Conservation (phyloP, 2,888 invertebrate genomes). For the Drosophila hawaiiensis region DNA sequence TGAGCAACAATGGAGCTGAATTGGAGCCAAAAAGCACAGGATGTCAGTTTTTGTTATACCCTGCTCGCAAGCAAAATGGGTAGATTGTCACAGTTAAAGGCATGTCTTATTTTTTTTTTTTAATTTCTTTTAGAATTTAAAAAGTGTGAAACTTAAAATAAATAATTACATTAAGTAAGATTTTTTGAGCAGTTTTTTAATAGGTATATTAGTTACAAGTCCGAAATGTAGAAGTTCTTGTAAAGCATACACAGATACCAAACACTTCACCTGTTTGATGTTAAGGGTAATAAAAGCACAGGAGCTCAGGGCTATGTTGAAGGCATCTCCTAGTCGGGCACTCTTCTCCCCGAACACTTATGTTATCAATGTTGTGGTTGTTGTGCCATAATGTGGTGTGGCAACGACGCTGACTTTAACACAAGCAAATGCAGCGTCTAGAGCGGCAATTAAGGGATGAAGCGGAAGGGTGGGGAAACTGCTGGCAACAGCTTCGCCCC, state of each 20-base stretch:
- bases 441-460: constrained; percentile 65
- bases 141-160: too few relatives aligned
- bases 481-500: background rate
- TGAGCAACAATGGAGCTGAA: constrained; percentile 43
- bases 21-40: constrained; percentile 37
- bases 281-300: background rate
- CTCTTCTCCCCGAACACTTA: background rate
- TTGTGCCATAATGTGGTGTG: constrained; percentile 41
- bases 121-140: too few relatives aligned
- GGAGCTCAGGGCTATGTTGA: background rate
- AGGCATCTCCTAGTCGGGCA: background rate
- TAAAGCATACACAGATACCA: background rate
- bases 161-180: rapidly evolving
- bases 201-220: background rate
- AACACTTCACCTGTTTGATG: background rate
- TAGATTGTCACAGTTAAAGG: background rate
- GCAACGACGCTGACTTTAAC: constrained; percentile 56
- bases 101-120: rapidly evolving
- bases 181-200: background rate
- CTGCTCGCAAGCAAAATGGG: background rate
- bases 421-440: constrained; percentile 59
- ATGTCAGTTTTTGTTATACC: constrained; percentile 14
- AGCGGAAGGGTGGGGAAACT: background rate
- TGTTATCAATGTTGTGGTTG: constrained; percentile 19
- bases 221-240: background rate